Percentiles rank a stretch among this genome's conserved stretches.
phyloP scores from a whole-genome alignment of 2,797 vertebrate genomes.

The Pogoniulus pusillus region DNA sequence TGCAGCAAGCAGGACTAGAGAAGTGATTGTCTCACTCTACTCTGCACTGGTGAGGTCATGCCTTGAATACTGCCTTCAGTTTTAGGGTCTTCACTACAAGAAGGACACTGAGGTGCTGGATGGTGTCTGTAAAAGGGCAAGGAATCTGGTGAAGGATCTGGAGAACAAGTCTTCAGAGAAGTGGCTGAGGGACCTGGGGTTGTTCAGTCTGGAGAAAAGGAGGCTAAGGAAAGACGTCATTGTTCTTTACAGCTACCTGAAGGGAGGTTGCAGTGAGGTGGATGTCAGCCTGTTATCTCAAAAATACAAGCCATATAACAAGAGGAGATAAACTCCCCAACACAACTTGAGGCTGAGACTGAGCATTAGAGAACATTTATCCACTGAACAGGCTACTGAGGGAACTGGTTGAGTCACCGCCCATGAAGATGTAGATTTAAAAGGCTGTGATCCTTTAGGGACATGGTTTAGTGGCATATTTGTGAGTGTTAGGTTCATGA shows the following conservation, averaged over 20 bases:
- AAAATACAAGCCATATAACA: no score
- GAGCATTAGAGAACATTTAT: not conserved
- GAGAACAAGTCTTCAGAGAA: not conserved
- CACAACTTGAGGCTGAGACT: not conserved
- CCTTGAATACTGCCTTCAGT: no score
- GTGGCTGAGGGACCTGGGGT: not conserved
- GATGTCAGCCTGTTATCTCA: fast-evolving
- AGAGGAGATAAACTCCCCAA: not conserved
- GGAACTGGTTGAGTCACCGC: not conserved
- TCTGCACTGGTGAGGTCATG: fast-evolving
- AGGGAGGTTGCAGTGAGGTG: not conserved
- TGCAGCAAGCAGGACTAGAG: not conserved
- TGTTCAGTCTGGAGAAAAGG: not conserved
- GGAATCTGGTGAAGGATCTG: no score
- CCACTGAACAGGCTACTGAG: not conserved
- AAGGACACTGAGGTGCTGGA: not conserved
- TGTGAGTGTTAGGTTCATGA: not conserved
- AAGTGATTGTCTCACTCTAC: fast-evolving
- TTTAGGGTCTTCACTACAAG: no score
- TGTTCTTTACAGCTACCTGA: not conserved
- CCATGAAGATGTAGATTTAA: not conserved
- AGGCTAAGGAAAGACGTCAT: not conserved
- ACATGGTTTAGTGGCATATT: not conserved
- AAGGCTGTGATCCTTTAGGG: not conserved
- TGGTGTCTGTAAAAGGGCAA: not conserved